Percentiles rank a stretch among this genome's conserved stretches.
Evolutionary conservation across 2,888 invertebrate genomes (phyloP).

Genomic region (Vanessa cardui): DNA sequence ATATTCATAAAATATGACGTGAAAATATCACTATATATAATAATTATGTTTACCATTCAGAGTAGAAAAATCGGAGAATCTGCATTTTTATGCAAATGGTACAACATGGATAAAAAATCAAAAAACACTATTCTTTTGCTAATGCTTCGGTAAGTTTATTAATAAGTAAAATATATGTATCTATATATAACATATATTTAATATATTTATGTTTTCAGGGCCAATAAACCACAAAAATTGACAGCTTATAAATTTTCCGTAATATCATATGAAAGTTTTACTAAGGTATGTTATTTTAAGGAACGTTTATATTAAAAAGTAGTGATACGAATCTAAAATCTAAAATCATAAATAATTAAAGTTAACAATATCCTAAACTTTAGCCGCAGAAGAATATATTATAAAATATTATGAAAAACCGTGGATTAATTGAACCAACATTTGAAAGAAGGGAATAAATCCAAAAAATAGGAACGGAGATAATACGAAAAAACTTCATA

Average conservation of each 20-base stretch:
- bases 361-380: too few species aligned
- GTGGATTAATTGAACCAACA: too few species aligned
- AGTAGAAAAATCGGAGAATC: conserved; percentile 60
- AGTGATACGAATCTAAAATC: too few species aligned
- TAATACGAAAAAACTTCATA: too few species aligned
- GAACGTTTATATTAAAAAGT: background rate
- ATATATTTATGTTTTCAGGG: conserved; percentile 48
- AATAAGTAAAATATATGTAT: background rate
- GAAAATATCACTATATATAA: background rate
- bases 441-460: too few species aligned
- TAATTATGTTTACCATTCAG: conserved; percentile 46
- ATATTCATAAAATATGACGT: too few species aligned
- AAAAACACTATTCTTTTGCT: conserved; percentile 60
- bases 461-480: too few species aligned
- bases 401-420: too few species aligned
- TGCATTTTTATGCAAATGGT: conserved; percentile 64
- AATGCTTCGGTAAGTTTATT: conserved; percentile 56
- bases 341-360: too few species aligned
- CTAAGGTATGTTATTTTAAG: conserved; percentile 53
- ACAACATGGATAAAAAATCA: conserved; percentile 58
- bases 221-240: conserved; percentile 57
- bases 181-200: background rate
- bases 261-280: conserved; percentile 67
- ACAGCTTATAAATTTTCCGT: conserved; percentile 72
- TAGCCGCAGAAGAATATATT: too few species aligned